Evolutionary conservation across 2,888 invertebrate species (phyloP), one percentile per base, ranked within the genome.

Genomic region (Holacanthella duospinosa): DNA sequence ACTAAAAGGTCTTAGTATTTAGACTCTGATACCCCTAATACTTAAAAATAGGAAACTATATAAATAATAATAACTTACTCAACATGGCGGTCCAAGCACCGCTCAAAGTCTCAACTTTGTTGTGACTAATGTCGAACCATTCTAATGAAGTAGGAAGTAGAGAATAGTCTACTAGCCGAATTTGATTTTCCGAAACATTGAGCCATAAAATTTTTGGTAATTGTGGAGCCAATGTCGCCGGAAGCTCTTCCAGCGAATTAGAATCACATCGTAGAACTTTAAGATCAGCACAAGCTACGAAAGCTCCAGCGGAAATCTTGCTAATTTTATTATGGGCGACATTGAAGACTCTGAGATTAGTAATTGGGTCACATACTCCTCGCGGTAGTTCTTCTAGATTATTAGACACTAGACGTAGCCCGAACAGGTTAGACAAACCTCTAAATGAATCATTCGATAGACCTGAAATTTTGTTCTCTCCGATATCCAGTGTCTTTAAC

Each of bases 111-210:
- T 74, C 71, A 27, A 89, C 85, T 79, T 85, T 83, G 77, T 89
- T 89, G 75, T 85, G 83, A 76, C 88, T 88, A 81, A 89, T 85
- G 77, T 89, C 89, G 63, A 90, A 79, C 86, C 87, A 87, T 76
- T 87, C 86, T 55, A 89, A 80, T 74, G 85, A 86, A 1, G 81
- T 76, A 19, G 89, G 89, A 74, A 89, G 81, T 74, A 88, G 84
- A 71, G 86, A 86, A 74, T 87, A 89, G 79, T 89, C 89, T 77
- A 89, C 88, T 85, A 86, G 85, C 66, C 84, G 80, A 71, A 89
- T 79, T 75, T 84, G 84, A 78, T 89, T 89, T 77, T 86, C 85
- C 59, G 88, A 88, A 64, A 89, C 86, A 78, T 89, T 89, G 71
- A 90, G 78, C 87, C 87, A 88, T 71, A 86, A 84, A 64, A 89